Base-by-base conservation (phyloP, 2,797 vertebrate species). In the Nannoperca obscura region DNA sequence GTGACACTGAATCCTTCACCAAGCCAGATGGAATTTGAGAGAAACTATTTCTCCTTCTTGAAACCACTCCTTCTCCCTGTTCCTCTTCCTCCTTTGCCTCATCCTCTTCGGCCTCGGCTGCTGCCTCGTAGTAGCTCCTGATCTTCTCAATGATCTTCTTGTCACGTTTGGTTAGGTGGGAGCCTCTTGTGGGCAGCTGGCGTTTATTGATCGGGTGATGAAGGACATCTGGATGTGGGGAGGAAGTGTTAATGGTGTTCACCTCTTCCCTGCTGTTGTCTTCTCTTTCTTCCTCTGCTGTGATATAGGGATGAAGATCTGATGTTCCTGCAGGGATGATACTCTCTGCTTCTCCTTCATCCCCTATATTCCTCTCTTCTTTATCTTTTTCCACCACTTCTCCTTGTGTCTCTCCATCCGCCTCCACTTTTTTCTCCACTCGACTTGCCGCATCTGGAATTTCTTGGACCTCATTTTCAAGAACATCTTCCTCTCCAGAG, bases 61-160 rank as follows among this genome's bases (percentile, higher is more conserved):
- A 42, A 0, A 22, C 40, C 4, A 1, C 73, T 17, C 78, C 90
- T 38, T 85, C 90, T 13, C 36, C 77, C 27, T 76, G 85, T 3
- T 87, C 84, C 1, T 68, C 80, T 1, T 71, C 91, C 8, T 94
- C 94, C 32, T 76, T 82, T 1, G n/a, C 57, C 24, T 84, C 53
- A 0, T 89, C 89, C 22, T 90, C 88, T 32, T 92, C 95, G 0
- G 92, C 89, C 72, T 85, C 85, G 0, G 90, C 93, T 4, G 95
- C 94, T 0, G 93, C 93, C 14, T 96, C 95, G 7, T 96, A 96
- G 76, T 96, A 97, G 65, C 91, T 96, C 73, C 94, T 84, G 85
- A 94, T 95, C 89, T 94, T 96, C 72, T 96, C 95, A 3, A 97
- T 96, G 64, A 97, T 94, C 66, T 93, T 93, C 72, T 94, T 90